Evolutionary conservation across 2,888 invertebrate species (phyloP).

Genomic region (Polietes domitor): DNA sequence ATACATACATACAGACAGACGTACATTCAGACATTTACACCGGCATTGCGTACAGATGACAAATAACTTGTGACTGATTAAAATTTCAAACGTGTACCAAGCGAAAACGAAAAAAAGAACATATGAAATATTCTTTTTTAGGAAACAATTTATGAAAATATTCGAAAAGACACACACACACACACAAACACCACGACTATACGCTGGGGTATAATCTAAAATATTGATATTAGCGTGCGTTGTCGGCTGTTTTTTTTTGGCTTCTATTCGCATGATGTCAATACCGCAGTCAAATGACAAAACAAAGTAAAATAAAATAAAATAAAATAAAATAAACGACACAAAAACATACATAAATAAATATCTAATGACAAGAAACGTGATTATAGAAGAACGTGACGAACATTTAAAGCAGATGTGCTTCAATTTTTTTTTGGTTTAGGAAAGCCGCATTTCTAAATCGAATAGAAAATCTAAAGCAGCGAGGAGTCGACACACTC

Average conservation of each 20-base stretch:
- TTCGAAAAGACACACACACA: neutral
- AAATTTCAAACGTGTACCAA: neutral
- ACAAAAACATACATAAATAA: constrained; percentile 4
- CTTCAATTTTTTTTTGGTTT: neutral
- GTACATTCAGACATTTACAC: too few species aligned
- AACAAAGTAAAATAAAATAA: neutral
- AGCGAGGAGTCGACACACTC: neutral
- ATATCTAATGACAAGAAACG: constrained; percentile 67
- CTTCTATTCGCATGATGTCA: neutral
- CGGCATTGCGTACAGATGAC: constrained; percentile 52
- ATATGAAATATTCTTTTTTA: constrained; percentile 45
- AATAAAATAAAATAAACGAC: neutral
- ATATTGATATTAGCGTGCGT: constrained; percentile 6
- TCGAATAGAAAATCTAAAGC: neutral
- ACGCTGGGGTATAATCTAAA: neutral
- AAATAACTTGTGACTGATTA: constrained; percentile 23
- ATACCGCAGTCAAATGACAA: neutral
- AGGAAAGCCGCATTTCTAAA: neutral
- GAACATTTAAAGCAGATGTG: constrained; percentile 66
- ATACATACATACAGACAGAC: neutral
- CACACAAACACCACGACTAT: constrained; percentile 20
- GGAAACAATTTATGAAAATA: constrained; percentile 50
- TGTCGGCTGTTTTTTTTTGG: neutral
- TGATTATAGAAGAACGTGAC: constrained; percentile 75
- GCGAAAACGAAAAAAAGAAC: constrained; percentile 23